Percentiles rank a stretch among this genome's conserved stretches.
These are phyloP conservation scores for Setophaga petechia DNA, from an alignment of 2,113 vertebrate genomes.

Conservation along the genomic window DNA sequence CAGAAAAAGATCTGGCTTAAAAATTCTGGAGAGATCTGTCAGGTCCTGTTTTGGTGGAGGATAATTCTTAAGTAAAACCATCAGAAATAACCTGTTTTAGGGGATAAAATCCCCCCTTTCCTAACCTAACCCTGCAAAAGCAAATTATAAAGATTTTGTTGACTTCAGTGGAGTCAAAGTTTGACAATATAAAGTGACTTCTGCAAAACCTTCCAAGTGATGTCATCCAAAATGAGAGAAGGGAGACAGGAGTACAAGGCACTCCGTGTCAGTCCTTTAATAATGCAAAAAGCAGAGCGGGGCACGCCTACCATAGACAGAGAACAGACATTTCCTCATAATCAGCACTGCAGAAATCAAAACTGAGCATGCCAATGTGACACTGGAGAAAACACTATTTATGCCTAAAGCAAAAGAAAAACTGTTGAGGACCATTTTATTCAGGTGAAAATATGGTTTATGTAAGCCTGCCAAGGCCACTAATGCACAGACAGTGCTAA, in stretches of 20 bases:
- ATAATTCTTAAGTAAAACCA: not conserved
- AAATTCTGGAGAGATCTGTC: not conserved
- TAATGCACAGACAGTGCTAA: not conserved
- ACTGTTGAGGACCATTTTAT: not conserved
- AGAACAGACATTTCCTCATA: not conserved
- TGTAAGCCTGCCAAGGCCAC: not conserved
- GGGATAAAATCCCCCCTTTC: not conserved
- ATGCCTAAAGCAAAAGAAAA: not conserved
- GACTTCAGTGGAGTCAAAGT: not conserved
- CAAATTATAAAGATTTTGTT: not conserved
- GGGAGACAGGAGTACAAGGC: not conserved
- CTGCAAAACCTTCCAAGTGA: not conserved
- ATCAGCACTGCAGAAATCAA: not conserved
- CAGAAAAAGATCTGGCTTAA: not conserved
- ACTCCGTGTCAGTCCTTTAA: not conserved
- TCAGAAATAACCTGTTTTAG: not conserved
- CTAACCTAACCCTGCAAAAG: not conserved
- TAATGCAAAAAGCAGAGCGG: not conserved
- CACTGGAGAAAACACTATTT: not conserved
- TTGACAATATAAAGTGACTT: not conserved
- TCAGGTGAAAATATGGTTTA: slow-evolving; percentile 4
- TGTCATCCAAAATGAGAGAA: not conserved
- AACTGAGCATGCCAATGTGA: not conserved
- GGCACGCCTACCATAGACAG: rapidly evolving
- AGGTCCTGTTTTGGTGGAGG: not conserved